Conservation (phyloP, 2,113 vertebrate species). For the Hippolais icterina region DNA sequence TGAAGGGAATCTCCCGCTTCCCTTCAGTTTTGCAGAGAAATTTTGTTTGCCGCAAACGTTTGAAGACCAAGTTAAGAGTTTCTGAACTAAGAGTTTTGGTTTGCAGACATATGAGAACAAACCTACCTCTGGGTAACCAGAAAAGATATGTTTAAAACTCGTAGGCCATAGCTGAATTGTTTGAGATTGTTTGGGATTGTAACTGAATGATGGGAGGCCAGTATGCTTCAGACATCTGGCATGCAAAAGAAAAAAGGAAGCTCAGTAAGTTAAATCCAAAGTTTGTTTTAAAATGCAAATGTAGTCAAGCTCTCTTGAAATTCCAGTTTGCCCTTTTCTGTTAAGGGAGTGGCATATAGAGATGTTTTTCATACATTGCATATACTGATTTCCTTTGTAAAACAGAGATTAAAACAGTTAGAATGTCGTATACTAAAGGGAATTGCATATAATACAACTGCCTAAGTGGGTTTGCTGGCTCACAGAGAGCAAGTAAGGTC, state of each 20-base stretch:
- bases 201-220: neutral
- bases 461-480: neutral
- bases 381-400: neutral
- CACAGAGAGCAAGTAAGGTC: neutral
- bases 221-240: neutral
- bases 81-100: neutral
- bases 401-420: neutral
- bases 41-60: neutral
- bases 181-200: neutral
- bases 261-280: neutral
- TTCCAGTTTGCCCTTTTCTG: neutral
- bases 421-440: neutral
- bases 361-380: neutral
- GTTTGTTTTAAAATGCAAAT: conserved; percentile 21
- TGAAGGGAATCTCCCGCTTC: neutral
- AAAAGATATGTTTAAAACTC: neutral
- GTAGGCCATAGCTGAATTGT: neutral
- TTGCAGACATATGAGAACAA: neutral
- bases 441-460: conserved; percentile 7
- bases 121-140: neutral
- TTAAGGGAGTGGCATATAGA: neutral
- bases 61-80: neutral
- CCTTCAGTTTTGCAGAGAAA: neutral
- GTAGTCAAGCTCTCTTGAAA: neutral
- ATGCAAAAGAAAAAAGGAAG: neutral